Evolutionary conservation across 64 coral and sea anemone genomes (phyloP), one percentile per base, ranked within the genome.

Genomic region (Acropora tenuis): DNA sequence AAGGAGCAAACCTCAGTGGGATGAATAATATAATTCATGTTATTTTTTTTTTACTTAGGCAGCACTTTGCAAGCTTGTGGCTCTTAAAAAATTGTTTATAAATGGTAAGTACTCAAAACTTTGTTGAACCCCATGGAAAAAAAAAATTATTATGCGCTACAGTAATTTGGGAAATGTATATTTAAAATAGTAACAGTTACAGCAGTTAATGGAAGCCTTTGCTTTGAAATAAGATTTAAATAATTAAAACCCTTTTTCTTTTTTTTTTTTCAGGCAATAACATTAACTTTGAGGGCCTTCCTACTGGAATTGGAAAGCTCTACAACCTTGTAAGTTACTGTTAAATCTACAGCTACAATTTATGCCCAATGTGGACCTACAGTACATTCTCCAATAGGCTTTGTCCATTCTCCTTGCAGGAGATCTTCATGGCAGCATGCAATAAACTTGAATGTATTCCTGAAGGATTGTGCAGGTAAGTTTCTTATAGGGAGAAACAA

Each of bases 371-470:
- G 4, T 20, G 1, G 2, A 71, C 68, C 19, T 20, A 30, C 30
- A 30, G 30, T 30, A 30, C 18, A 13, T 76, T 47, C 13, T 76
- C 11, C 41, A 43, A 73, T 7, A 42, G 15, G 19, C 43, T 4
- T 42, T 76, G 5, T 63, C 43, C 16, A 6, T 4, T 78, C 10
- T 82, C 80, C 69, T 63, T 77, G 53, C 73, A 99, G 97, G 97
- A 99, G 43, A 61, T 96, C 15, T 99, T 99, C 83, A 95, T 93
- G 84, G 97, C 97, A 79, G 97, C 97, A 84, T 99, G 90, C 45
- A 99, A 99, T 75, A 89, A 99, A 81, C 89, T 99, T 12, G 97
- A 99, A 30, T 99, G 97, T 74, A 99, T 99, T 60, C 97, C 97
- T 76, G 97, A 99, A 65, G 97, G 97, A 9, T 76, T 99, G 3